A percentile compares a stretch with the other conserved stretches of the same genome.
Conservation (phyloP, 2,113 vertebrate species). For the Dipodomys spectabilis region DNA sequence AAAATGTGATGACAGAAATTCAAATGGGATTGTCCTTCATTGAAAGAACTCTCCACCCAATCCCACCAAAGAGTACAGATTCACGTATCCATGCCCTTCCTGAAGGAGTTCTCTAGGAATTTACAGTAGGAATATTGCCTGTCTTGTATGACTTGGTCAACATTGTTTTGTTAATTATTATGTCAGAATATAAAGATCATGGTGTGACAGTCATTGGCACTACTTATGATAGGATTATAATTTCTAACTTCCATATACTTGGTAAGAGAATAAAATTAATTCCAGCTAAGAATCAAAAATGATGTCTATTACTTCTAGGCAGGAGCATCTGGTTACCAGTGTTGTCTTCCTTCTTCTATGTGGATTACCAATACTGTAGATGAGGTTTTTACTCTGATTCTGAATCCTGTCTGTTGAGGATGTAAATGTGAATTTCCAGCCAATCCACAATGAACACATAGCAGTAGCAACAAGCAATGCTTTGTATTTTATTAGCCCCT, state of each 20-base stretch:
- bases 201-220: not conserved
- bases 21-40: not conserved
- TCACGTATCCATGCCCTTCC: not conserved
- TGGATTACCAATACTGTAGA: not conserved
- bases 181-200: not conserved
- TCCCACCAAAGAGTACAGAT: not conserved
- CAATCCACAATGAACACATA: not conserved
- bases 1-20: not conserved
- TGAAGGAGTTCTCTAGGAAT: not conserved
- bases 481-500: not conserved
- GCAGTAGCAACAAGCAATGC: not conserved
- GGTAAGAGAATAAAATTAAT: conserved; percentile 9
- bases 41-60: not conserved
- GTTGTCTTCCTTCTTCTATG: not conserved
- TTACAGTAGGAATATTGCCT: not conserved
- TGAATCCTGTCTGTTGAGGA: not conserved
- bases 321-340: not conserved
- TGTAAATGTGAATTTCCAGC: not conserved
- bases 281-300: conserved; percentile 5
- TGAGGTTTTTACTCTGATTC: not conserved
- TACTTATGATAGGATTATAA: not conserved
- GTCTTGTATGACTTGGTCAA: not conserved
- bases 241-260: not conserved
- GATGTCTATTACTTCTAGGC: not conserved
- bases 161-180: not conserved